Evolutionary conservation across 2,888 invertebrate genomes (phyloP), one percentile per base, ranked within the genome.

Genomic region (Cerastis rubricosa): DNA sequence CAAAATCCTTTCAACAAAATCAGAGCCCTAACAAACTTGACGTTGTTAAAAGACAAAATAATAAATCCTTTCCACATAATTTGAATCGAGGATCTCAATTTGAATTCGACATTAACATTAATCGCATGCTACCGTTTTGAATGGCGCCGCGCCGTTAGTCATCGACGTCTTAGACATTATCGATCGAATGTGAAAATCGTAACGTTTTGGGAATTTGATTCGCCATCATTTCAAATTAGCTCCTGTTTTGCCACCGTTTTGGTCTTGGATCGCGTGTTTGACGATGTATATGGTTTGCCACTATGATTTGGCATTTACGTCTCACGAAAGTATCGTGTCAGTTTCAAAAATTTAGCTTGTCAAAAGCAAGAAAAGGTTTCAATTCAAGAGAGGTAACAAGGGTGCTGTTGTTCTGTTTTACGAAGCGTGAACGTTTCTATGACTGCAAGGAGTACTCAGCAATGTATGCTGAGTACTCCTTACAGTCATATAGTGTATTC

Each of bases 101-200:
- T 74, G 47, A 73, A 85, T 75, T 78, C 45, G 43, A 65, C 70
- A 81, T 85, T 77, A 75, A 65, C 79, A 80, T 81, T 71, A 75
- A 81, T 80, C 59, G 61, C 25, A 71, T 69, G 85, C 88, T 84
- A 76, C 85, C 61, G 87, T 77, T 83, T 72, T 59, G 75, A 74
- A 79, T 76, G 76, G 78, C 74, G 89, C 89, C 88, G 78, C 74
- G 89, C 89, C 88, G 49, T 71, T 65, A 84, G 87, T 76, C 82
- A 80, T 78, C 69, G 65, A 73, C 47, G 45, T 72, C 47, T 72
- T 51, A 71, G 45, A 70, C 71, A 83, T 84, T 80, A 86, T 86
- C 78, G 81, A 84, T 77, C 47, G 71, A 79, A 78, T 80, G 76
- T 83, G 70, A 73, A 84, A 83, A 82, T 79, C 70, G 64, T 69